Evolutionary conservation across 2,797 vertebrate genomes (phyloP), one percentile per base, ranked within the genome.

Genomic region (Lateolabrax maculatus): DNA sequence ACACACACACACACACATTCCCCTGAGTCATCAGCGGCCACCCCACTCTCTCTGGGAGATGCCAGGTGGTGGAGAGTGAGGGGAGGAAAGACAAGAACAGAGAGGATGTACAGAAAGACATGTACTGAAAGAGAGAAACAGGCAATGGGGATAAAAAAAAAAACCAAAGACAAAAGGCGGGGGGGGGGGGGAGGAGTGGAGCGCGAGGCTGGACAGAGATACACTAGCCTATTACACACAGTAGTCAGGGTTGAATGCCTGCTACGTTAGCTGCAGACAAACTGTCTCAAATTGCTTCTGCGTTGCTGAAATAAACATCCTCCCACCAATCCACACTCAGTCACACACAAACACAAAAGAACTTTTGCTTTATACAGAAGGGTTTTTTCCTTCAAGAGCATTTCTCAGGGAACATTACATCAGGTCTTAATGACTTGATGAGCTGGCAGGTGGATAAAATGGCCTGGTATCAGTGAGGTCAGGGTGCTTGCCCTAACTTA

Each of bases 1-100:
- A 52, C 51, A 71, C 44, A 18, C 68, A 79, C 36, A 64, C 65
- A 75, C 60, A 80, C 46, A 55, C 46, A 64, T 34, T 66, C 80
- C 68, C 76, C 68, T 85, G 85, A 85, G 73, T 87, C 85, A 84
- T 76, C 71, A 80, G 60, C 3, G 1, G 73, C 48, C 79, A 79
- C n/a, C 63, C 49, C 79, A 34, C 75, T 78, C 82, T 85, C 83
- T 81, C 25, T 34, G 82, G 80, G 75, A 80, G 75, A 81, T n/a
- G 61, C 60, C 80, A 79, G 77, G 74, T 64, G 84, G 67, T 58
- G 77, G 58, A 57, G 69, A 70, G 48, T 8, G 46, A 86, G 34
- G 37, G 16, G 62, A 44, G 62, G 49, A 46, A 63, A 46, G 57
- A 84, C 48, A 62, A 43, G 4, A 34, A 77, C 44, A 13, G 37